Evolutionary conservation across 1,140 invertebrate species (phyloP).

Genomic region (Drosophila sproati): DNA sequence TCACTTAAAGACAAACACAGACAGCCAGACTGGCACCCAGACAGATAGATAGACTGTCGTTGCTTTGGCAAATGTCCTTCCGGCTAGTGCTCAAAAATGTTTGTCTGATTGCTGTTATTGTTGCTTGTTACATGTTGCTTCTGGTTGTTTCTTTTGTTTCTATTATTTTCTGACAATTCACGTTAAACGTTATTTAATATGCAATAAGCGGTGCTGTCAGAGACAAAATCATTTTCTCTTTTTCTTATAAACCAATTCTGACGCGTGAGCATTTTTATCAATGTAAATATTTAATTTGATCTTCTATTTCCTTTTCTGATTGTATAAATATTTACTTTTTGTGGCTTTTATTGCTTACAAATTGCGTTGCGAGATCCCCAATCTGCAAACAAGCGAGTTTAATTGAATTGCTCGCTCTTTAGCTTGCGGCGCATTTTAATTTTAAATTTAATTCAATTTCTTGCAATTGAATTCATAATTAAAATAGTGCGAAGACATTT

Average conservation of each 20-base stretch:
- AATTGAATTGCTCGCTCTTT: conserved; percentile 32
- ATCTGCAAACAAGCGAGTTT: conserved; percentile 7
- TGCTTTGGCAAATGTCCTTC: conserved; percentile 55
- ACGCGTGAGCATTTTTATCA: not conserved
- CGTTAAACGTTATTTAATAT: conserved; percentile 62
- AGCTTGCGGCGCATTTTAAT: conserved; percentile 22
- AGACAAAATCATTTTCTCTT: conserved; percentile 28
- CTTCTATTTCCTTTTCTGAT: no score
- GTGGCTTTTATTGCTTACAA: conserved; percentile 18
- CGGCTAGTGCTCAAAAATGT: conserved; percentile 44
- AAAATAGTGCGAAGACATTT: conserved; percentile 36
- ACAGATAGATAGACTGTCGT: conserved; percentile 20
- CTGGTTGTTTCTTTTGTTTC: conserved; percentile 48
- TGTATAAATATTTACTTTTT: no score
- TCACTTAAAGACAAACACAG: conserved; percentile 18
- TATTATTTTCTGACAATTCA: conserved; percentile 43
- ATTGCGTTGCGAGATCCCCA: not conserved
- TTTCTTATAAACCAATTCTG: not conserved
- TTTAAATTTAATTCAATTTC: conserved; percentile 59
- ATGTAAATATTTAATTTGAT: no score
- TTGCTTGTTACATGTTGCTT: not conserved
- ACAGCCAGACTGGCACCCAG: conserved; percentile 11
- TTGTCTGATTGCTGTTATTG: conserved; percentile 30
- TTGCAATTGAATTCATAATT: conserved; percentile 69
- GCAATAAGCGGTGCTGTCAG: conserved; percentile 77